Base-by-base conservation (phyloP, 2,113 vertebrate species). In the Stegastes partitus region DNA sequence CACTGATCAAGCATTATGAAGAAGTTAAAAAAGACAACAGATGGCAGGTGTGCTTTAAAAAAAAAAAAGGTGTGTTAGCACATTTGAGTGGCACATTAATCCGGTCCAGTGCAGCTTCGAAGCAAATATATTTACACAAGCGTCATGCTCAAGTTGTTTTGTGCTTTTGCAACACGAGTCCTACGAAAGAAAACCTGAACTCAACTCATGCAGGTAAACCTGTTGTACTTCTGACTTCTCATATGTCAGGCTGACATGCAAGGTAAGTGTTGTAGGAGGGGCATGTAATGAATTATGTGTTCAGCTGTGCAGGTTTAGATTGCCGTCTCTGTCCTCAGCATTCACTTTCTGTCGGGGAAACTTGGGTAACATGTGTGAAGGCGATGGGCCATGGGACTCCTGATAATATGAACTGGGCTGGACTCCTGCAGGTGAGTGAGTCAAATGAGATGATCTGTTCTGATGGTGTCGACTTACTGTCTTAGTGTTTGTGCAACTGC, bases 401-500 rank as follows among this genome's bases (percentile, higher is more conserved):
- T 86, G 74, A 89, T 83, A 93, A 87, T 59, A 93, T 94, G 93
- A 93, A 84, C 81, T 82, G 85, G 86, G 75, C 66, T 82, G 47
- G 68, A 90, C 85, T 88, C 26, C 85, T 94, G 74, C 90, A 94
- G 93, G 94, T 95, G 75, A 93, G 94, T 89, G 58, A 75, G 78
- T 55, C 76, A 77, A 74, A 59, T 42, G 31, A 11, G 26, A 56
- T 65, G 14, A 58, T 74, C 58, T 44, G 23, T 37, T 79, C 54
- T 56, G 42, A 12, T 54, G 39, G 16, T 26, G 28, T 82, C 62
- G 56, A 11, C 74, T 73, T 67, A 65, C 23, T 70, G 9, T 55
- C n/a, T 75, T 26, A 28, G 51, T 26, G n/a, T 74, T 65, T 71
- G 55, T 31, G 10, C 42, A 44, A 14, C 39, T 67, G 19, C 5